Evolutionary conservation across 2,113 vertebrate genomes (phyloP).

Genomic region (Gobius niger): DNA sequence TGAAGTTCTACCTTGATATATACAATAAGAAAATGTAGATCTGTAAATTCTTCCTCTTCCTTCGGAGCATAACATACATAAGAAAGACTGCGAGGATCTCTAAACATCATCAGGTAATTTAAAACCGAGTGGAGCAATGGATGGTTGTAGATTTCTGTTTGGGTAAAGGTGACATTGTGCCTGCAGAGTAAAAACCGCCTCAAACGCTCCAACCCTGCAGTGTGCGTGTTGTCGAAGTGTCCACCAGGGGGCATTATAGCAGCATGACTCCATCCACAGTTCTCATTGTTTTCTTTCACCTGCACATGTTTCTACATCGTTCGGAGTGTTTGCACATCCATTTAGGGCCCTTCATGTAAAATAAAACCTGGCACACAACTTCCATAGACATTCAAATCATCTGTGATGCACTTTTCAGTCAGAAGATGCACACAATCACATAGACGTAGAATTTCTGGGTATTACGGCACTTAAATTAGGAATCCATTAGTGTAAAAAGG

Average conservation of each 20-base stretch:
- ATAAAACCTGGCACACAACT: constrained; percentile 7
- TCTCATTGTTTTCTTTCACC: not conserved
- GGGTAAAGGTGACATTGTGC: not conserved
- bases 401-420: constrained; percentile 10
- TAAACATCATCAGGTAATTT: no score
- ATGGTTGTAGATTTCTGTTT: no score
- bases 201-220: not conserved
- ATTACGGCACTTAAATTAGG: constrained; percentile 32
- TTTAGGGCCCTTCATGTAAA: constrained; percentile 14
- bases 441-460: constrained; percentile 3
- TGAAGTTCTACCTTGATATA: no score
- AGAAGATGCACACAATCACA: constrained; percentile 16
- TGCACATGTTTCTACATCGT: constrained; percentile 16
- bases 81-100: no score
- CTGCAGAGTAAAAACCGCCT: not conserved
- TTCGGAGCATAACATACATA: no score
- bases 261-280: constrained; percentile 25
- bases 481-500: constrained; percentile 24
- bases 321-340: constrained; percentile 4
- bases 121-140: no score
- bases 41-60: no score
- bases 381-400: constrained; percentile 24
- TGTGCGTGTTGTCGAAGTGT: constrained; percentile 30
- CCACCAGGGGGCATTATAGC: constrained; percentile 72
- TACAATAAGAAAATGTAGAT: no score